A percentile compares a stretch with the other conserved stretches of the same genome.
These are phyloP conservation scores for Platichthys flesus DNA, from an alignment of 2,113 vertebrate species.

Conservation along the genomic window DNA sequence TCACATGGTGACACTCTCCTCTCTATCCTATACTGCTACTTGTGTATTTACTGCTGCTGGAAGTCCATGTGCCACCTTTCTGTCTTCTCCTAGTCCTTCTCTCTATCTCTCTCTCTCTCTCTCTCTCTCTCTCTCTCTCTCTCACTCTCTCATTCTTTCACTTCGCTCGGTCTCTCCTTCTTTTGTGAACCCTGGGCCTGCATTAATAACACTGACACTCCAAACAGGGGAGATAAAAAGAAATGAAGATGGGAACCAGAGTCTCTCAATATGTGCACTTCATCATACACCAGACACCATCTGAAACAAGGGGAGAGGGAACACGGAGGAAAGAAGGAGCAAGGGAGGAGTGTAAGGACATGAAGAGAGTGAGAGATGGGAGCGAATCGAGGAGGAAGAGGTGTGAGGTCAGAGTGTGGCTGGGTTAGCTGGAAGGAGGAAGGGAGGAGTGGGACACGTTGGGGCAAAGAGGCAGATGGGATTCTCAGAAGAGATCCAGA, in stretches of 20 bases:
- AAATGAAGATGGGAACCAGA: conserved; percentile 78
- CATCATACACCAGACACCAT: conserved; percentile 69
- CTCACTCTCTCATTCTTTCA: conserved; percentile 8
- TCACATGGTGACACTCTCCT: conserved; percentile 54
- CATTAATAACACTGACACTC: conserved; percentile 78
- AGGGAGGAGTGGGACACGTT: conserved; percentile 7
- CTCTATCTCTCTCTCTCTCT: conserved; percentile 15
- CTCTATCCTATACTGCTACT: conserved; percentile 40
- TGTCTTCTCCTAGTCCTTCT: conserved; percentile 39
- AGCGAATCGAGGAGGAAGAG: background rate
- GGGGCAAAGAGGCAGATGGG: conserved; percentile 7
- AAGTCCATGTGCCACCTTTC: conserved; percentile 59
- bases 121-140: background rate
- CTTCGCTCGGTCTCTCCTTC: conserved; percentile 28
- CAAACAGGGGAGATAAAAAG: conserved; percentile 74
- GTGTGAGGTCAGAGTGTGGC: conserved; percentile 23
- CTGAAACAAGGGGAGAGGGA: conserved; percentile 46
- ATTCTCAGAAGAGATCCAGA: conserved; percentile 16
- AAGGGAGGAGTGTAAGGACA: conserved; percentile 30
- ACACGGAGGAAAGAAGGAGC: conserved; percentile 19
- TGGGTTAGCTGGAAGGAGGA: background rate
- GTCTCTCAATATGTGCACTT: conserved; percentile 76
- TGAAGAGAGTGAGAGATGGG: conserved; percentile 12
- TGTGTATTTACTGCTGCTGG: conserved; percentile 62
- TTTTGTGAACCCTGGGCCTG: conserved; percentile 50